Base-by-base conservation (phyloP, 2,888 invertebrate species). In the Malacosoma neustria region DNA sequence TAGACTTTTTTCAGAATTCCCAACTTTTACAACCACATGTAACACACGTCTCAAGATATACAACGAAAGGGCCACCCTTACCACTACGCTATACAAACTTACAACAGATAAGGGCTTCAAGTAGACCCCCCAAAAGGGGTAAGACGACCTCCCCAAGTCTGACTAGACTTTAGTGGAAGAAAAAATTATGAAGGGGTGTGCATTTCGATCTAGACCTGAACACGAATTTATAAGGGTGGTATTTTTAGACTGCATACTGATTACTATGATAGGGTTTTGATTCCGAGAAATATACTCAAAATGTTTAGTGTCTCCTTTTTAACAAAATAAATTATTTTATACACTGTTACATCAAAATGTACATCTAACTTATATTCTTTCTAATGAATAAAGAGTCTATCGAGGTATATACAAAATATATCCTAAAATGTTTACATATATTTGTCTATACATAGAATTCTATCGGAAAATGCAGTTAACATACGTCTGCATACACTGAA, bases 21-120 rank as follows among this genome's bases (percentile, higher is more conserved):
- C 9, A 22, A 34, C 40, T 51, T 54, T 41, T 36, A 54, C 53
- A 55, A 61, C 53, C 35, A 57, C 79, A 38, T n/a, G 73, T 63
- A 36, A 62, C 84, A 69, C 54, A 57, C 59, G 63, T 66, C 74
- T 79, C 72, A 82, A 86, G 85, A 86, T 82, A 72, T 75, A 73
- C 77, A 72, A 73, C 72, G 64, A 68, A 76, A 82, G 76, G 72
- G 75, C 70, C 77, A 79, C 79, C 76, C 76, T 73, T 79, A 71
- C 73, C 80, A 81, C 81, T 82, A 76, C 76, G 66, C 72, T 82
- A 73, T 76, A 84, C 82, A 85, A 85, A 84, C 85, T 84, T 85
- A 76, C 74, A 65, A 74, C 76, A 77, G 84, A 82, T 85, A 81
- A 84, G 82, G 81, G 80, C 60, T 60, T 68, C 66, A 75, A 81